Evolutionary conservation across 2,113 vertebrate genomes (phyloP).

Genomic region (Rousettus leschenaultii): DNA sequence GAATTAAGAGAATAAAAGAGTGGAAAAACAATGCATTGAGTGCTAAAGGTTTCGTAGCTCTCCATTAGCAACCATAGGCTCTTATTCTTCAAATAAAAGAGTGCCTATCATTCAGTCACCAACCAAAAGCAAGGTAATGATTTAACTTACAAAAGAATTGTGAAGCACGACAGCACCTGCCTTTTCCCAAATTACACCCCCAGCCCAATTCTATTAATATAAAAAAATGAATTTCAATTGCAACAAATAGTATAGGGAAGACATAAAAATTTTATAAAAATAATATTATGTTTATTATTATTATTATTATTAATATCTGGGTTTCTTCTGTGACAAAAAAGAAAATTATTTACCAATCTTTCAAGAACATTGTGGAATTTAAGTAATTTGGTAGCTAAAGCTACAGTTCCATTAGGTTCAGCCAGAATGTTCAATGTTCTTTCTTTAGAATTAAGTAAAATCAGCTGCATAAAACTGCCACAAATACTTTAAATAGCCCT

Average conservation of each 20-base stretch:
- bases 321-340: not conserved
- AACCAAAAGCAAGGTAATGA: not conserved
- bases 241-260: not conserved
- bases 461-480: not conserved
- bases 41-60: not conserved
- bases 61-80: not conserved
- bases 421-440: not conserved
- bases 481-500: slow-evolving; percentile 10
- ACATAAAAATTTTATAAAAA: not conserved
- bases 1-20: not conserved
- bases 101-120: not conserved
- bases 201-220: not conserved
- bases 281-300: not conserved
- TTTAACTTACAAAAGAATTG: slow-evolving; percentile 4
- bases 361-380: not conserved
- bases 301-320: not conserved
- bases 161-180: not conserved
- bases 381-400: not conserved
- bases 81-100: not conserved
- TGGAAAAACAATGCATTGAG: not conserved
- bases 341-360: slow-evolving; percentile 20
- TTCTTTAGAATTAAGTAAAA: slow-evolving; percentile 23
- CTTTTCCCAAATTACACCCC: not conserved
- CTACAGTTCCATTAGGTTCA: not conserved
- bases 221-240: not conserved